A percentile compares a stretch with the other conserved stretches of the same genome.
phyloP scores from a whole-genome alignment of 2,888 invertebrate species.

The Theretra japonica region DNA sequence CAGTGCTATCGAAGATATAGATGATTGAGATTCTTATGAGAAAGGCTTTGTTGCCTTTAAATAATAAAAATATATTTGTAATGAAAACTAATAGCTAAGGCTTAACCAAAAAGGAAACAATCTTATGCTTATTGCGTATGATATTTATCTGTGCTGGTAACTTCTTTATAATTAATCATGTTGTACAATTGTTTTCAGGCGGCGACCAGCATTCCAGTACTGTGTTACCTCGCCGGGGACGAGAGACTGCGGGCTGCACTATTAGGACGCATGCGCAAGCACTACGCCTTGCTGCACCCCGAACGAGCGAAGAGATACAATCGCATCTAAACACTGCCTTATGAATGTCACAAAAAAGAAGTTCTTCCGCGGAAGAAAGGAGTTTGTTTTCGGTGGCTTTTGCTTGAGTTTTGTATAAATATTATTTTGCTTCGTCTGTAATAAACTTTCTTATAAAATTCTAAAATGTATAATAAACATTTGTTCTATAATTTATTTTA shows the following conservation, averaged over 20 bases:
- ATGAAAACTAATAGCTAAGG: too few species aligned
- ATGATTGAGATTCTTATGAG: too few species aligned
- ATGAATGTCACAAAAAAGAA: background rate
- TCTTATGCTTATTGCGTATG: background rate
- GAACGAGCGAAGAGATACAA: slow-evolving; percentile 67
- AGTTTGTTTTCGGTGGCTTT: slow-evolving; percentile 16
- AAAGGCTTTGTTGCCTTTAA: too few species aligned
- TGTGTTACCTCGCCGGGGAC: slow-evolving; percentile 76
- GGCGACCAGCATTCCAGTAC: slow-evolving; percentile 77
- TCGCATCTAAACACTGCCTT: slow-evolving; percentile 39
- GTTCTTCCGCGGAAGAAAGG: background rate
- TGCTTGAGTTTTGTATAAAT: slow-evolving; percentile 18
- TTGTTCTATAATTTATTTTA: slow-evolving; percentile 10
- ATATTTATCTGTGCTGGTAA: too few species aligned
- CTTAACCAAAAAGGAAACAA: background rate
- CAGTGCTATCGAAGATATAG: too few species aligned
- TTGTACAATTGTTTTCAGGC: slow-evolving; percentile 61
- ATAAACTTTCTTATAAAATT: slow-evolving; percentile 17
- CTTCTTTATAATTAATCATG: background rate
- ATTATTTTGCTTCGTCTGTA: slow-evolving; percentile 11
- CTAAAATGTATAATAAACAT: slow-evolving; percentile 24
- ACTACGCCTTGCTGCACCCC: slow-evolving; percentile 76
- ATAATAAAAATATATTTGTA: too few species aligned
- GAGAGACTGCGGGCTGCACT: slow-evolving; percentile 78
- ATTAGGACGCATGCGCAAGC: slow-evolving; percentile 77